These are phyloP conservation scores for Sebastes steindachneri DNA, from an alignment of 2,797 vertebrate genomes.

Conservation along the genomic window DNA sequence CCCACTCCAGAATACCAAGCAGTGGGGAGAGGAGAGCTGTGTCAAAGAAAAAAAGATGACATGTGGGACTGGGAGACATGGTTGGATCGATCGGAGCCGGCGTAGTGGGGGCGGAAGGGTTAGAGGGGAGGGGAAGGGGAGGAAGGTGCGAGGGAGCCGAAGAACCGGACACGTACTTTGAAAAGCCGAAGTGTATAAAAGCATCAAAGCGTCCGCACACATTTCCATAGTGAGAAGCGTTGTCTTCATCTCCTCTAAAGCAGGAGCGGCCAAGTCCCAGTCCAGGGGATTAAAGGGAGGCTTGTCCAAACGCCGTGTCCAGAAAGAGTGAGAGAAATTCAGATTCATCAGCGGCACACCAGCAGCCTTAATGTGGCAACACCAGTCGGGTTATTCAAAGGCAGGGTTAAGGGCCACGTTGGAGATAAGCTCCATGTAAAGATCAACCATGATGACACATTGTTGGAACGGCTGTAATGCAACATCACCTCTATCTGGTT, in stretches of 20 bases:
- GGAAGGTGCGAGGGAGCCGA: constrained; percentile 37
- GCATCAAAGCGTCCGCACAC: constrained; percentile 70
- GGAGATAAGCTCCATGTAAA: not conserved
- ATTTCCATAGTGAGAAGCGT: constrained; percentile 40
- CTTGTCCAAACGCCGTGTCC: constrained; percentile 50
- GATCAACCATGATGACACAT: not conserved
- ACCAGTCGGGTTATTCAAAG: constrained; percentile 2
- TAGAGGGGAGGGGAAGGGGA: constrained; percentile 25
- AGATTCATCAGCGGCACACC: not conserved
- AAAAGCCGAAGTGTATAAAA: constrained; percentile 75
- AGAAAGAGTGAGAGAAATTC: constrained; percentile 41
- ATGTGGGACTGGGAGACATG: constrained; percentile 79
- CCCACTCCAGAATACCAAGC: constrained; percentile 82
- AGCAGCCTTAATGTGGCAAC: not conserved
- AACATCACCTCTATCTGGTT: not conserved
- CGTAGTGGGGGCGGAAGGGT: constrained; percentile 14
- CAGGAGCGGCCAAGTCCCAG: constrained; percentile 33
- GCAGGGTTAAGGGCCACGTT: not conserved
- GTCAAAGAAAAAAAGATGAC: constrained; percentile 85
- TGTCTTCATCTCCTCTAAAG: constrained; percentile 52
- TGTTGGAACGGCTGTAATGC: not conserved
- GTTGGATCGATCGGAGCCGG: constrained; percentile 76
- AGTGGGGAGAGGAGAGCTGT: constrained; percentile 69
- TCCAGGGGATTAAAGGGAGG: constrained; percentile 40
- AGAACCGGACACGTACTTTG: constrained; percentile 70